These are phyloP conservation scores for Rhagoletis pomonella DNA, from an alignment of 1,140 invertebrate genomes.

Conservation along the genomic window DNA sequence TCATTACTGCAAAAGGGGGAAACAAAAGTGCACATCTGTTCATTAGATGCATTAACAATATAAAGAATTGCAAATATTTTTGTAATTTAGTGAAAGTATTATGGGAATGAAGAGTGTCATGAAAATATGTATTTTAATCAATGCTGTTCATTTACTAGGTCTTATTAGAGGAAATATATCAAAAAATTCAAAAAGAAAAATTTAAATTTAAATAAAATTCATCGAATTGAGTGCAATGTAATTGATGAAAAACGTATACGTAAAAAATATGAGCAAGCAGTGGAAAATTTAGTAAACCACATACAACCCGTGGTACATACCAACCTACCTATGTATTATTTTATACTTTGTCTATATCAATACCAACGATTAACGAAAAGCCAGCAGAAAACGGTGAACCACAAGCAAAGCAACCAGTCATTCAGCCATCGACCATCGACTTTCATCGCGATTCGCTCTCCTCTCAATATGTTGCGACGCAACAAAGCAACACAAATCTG, in stretches of 20 bases:
- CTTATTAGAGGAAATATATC: neutral
- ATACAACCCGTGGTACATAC: neutral
- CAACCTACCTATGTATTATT: conserved; percentile 1
- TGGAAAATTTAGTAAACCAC: conserved; percentile 44
- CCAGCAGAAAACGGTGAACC: conserved; percentile 41
- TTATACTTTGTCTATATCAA: conserved; percentile 69
- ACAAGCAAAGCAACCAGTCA: conserved; percentile 47
- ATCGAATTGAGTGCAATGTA: neutral
- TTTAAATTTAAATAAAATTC: too few relatives aligned
- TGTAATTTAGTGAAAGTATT: neutral
- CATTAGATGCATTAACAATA: neutral
- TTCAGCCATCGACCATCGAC: conserved; percentile 34
- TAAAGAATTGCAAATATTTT: neutral
- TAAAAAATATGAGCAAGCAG: neutral
- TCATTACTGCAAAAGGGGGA: neutral
- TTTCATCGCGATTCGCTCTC: conserved; percentile 42
- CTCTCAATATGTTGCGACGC: conserved; percentile 42
- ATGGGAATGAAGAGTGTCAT: neutral
- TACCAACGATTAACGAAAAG: conserved; percentile 70
- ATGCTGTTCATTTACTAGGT: neutral
- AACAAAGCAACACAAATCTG: conserved; percentile 36
- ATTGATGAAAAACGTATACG: conserved; percentile 11
- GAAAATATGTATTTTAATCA: neutral
- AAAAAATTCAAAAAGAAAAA: conserved; percentile 3
- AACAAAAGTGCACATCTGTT: conserved; percentile 38